Evolutionary conservation across 2,113 vertebrate species (phyloP), one percentile per base, ranked within the genome.

Genomic region (Mesembrinibis cayennensis): DNA sequence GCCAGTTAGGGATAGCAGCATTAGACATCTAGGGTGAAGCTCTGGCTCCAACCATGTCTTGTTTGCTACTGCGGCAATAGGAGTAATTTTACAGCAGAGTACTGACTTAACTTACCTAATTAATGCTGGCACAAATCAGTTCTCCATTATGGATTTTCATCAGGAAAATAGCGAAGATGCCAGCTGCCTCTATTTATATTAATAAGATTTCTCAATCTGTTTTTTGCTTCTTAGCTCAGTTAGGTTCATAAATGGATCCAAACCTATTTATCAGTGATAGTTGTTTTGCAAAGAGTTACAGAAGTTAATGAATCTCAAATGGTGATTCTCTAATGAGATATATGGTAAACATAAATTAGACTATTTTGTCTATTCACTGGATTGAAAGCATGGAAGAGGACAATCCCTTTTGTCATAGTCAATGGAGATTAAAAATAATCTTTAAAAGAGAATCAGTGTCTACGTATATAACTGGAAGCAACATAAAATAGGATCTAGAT

Each of bases 171-270:
- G 67, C 82, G 87, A 93, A 96, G 82, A 81, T 94, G 89, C 91
- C 94, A 97, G 90, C 80, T 95, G 94, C 86, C 78, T 93, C 88
- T 93, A 77, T 95, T 93, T 94, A 90, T 95, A 97, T 93, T 91
- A 94, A 95, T 95, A 82, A 90, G 70, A 88, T 94, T 94, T 94
- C 89, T 95, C 71, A 77, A 61, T 66, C 83, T 95, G 81, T 45
- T 92, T 94, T 63, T 95, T 86, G 59, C 78, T 86, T 82, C 92
- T 84, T 97, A 89, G 77, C 66, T 93, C 87, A 84, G 36, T 72
- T 82, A 88, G 50, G 49, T 94, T 96, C 82, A 70, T 94, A 90
- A 82, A 80, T 83, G 86, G 56, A 92, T 93, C 44, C 72, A 85
- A 92, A 83, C 77, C 76, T 79, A 63, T 95, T 89, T 85, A 85